Percentiles rank a stretch among this genome's conserved stretches.
Conservation (phyloP, 2,797 vertebrate species). For the Cephalopachus bancanus region DNA sequence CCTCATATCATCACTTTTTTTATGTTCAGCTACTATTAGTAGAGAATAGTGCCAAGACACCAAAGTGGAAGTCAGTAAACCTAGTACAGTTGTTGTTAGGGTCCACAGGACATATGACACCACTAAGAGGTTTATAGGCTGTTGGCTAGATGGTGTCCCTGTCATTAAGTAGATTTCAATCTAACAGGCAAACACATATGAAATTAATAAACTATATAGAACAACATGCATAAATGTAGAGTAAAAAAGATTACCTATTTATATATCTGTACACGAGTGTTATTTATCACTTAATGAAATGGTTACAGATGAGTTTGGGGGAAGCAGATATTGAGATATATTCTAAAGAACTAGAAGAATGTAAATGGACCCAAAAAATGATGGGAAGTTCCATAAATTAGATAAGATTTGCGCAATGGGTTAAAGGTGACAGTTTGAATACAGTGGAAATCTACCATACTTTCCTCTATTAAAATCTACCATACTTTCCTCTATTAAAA, state of each 20-base stretch:
- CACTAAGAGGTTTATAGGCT: background rate
- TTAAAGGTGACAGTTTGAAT: conserved; percentile 18
- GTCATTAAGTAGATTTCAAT: conserved; percentile 28
- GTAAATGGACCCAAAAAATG: background rate
- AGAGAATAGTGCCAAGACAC: conserved; percentile 28
- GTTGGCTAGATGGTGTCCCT: background rate
- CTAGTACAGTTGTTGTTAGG: background rate
- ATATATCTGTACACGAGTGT: background rate
- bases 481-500: background rate
- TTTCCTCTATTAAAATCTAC: background rate
- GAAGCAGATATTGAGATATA: background rate
- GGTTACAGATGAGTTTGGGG: background rate
- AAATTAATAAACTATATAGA: conserved; percentile 32
- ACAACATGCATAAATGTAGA: background rate
- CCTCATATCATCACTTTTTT: background rate
- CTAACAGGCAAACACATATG: background rate
- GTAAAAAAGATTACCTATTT: conserved; percentile 17
- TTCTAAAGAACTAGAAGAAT: conserved; percentile 37
- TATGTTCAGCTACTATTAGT: conserved; percentile 5
- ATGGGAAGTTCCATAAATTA: conserved; percentile 23
- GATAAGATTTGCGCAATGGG: background rate
- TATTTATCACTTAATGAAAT: conserved; percentile 48
- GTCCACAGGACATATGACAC: background rate
- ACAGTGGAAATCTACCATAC: background rate
- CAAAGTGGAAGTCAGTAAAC: background rate